These are phyloP conservation scores for Patagioenas fasciata DNA, from an alignment of 2,113 vertebrate genomes.

Conservation along the genomic window DNA sequence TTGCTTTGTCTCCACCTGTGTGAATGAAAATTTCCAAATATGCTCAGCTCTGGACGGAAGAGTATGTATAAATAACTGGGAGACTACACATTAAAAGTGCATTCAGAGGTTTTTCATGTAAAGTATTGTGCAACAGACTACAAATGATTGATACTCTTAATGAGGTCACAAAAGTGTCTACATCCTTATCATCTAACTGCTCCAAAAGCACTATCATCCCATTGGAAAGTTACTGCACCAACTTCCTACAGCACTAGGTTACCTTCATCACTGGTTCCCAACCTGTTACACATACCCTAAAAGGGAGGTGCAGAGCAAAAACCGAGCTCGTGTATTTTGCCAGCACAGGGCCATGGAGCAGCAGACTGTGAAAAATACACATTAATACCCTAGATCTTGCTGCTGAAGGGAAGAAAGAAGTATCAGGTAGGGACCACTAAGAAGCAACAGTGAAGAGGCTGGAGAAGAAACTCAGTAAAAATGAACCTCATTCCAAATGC, in stretches of 20 bases:
- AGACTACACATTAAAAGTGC: neutral
- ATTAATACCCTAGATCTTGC: neutral
- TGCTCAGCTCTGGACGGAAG: neutral
- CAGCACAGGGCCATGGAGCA: neutral
- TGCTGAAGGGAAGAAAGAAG: neutral
- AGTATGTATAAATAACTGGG: neutral
- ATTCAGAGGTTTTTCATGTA: neutral
- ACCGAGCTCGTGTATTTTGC: neutral
- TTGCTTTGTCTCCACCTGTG: neutral
- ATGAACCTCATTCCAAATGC: neutral
- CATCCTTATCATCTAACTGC: accelerated
- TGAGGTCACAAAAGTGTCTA: neutral
- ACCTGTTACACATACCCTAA: neutral
- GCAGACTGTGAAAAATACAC: neutral
- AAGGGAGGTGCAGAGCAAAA: neutral
- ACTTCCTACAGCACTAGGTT: neutral
- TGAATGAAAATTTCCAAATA: neutral
- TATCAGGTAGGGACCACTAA: neutral
- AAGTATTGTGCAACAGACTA: neutral
- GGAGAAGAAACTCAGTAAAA: neutral
- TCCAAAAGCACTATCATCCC: neutral
- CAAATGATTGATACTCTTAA: neutral
- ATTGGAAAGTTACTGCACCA: neutral
- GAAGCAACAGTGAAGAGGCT: neutral
- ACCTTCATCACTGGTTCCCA: neutral